These are phyloP conservation scores for Rhodophaea formosa DNA, from an alignment of 2,888 invertebrate species.

Conservation along the genomic window DNA sequence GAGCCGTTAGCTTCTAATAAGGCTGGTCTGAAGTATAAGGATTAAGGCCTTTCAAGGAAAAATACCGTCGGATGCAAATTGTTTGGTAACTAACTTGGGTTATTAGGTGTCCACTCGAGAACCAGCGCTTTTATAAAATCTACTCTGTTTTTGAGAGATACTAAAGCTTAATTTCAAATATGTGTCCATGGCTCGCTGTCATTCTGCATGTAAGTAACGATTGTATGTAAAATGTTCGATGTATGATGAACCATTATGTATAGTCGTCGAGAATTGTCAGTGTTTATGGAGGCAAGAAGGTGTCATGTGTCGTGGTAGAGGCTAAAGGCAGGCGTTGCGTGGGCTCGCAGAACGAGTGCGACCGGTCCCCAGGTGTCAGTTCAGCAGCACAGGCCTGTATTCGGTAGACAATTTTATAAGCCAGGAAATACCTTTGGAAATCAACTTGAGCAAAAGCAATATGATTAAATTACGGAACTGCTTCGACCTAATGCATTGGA, in stretches of 20 bases:
- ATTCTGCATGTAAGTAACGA: neutral
- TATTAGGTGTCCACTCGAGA: slow-evolving; percentile 54
- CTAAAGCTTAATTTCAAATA: neutral
- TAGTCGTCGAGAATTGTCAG: slow-evolving; percentile 23
- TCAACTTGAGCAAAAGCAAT: neutral
- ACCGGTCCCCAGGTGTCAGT: slow-evolving; percentile 76
- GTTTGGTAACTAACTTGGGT: slow-evolving; percentile 61
- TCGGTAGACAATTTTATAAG: slow-evolving; percentile 22
- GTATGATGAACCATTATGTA: slow-evolving; percentile 22
- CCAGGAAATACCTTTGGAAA: slow-evolving; percentile 7
- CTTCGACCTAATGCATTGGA: neutral
- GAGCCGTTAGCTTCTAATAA: slow-evolving; percentile 45
- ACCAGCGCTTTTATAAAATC: slow-evolving; percentile 49
- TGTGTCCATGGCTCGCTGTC: slow-evolving; percentile 31
- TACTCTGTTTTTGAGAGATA: slow-evolving; percentile 24
- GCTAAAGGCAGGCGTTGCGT: slow-evolving; percentile 59
- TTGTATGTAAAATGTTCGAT: slow-evolving; percentile 22
- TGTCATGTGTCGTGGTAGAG: slow-evolving; percentile 45
- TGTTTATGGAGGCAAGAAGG: slow-evolving; percentile 21
- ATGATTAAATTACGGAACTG: slow-evolving; percentile 5
- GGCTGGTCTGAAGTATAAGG: slow-evolving; percentile 44
- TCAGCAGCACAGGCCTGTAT: slow-evolving; percentile 53
- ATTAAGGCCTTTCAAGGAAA: slow-evolving; percentile 39
- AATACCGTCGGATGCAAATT: slow-evolving; percentile 65
- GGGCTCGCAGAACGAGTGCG: slow-evolving; percentile 71